Percentiles rank a stretch among this genome's conserved stretches.
Evolutionary conservation across 2,797 vertebrate genomes (phyloP).

Genomic region (Lagocephalus sceleratus): DNA sequence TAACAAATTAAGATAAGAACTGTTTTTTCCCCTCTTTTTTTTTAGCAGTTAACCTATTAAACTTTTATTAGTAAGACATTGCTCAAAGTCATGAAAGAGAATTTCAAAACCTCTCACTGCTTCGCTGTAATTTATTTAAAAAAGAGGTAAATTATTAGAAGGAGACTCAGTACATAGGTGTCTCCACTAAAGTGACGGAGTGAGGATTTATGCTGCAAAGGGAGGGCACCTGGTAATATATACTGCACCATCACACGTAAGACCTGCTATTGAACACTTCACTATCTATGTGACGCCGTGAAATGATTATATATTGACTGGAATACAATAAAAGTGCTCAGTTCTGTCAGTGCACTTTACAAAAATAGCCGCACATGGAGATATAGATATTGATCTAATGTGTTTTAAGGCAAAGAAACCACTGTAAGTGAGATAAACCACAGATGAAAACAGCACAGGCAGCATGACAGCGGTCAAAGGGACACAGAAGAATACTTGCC

Average conservation of each 20-base stretch:
- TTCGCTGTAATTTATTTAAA: constrained; percentile 67
- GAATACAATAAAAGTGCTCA: neutral
- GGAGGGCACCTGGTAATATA: constrained; percentile 3
- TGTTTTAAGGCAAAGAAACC: neutral
- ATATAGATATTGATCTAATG: no score
- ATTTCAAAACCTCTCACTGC: constrained; percentile 64
- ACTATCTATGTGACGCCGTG: neutral
- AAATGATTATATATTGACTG: neutral
- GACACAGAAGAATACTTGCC: constrained; percentile 74
- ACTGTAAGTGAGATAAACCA: neutral
- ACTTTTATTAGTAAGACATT: constrained; percentile 76
- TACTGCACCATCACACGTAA: neutral
- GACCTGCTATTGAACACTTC: neutral
- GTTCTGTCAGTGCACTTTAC: no score
- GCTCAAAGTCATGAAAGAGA: constrained; percentile 80
- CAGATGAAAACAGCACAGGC: constrained; percentile 4
- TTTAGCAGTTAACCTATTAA: constrained; percentile 73
- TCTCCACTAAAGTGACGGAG: constrained; percentile 56
- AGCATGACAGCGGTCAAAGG: constrained; percentile 27
- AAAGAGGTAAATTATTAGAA: constrained; percentile 68
- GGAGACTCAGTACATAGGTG: constrained; percentile 58
- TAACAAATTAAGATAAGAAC: constrained; percentile 67
- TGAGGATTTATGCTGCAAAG: constrained; percentile 45
- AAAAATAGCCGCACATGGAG: no score
- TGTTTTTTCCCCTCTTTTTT: constrained; percentile 45